Percentiles rank a stretch among this genome's conserved stretches.
These are phyloP conservation scores for Parapristionchus giblindavisi DNA, from an alignment of 2,888 invertebrate species.

Conservation along the genomic window DNA sequence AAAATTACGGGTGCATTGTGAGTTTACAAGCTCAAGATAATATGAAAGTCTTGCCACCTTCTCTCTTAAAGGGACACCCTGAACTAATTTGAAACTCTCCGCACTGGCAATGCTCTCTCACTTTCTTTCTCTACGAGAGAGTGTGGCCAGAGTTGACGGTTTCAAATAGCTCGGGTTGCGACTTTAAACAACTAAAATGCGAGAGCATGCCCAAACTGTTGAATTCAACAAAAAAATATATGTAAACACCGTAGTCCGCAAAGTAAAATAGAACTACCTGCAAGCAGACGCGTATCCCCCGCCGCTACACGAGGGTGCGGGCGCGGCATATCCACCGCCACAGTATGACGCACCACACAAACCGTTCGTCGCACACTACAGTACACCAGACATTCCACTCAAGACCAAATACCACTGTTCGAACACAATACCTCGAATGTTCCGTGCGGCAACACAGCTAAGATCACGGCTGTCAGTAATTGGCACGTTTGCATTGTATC, in stretches of 20 bases:
- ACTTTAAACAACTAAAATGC: no score
- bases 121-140: no score
- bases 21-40: no score
- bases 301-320: constrained; percentile 48
- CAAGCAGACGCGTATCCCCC: constrained; percentile 34
- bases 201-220: no score
- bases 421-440: constrained; percentile 7
- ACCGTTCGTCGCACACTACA: constrained; percentile 61
- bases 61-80: no score
- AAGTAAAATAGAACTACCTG: background rate
- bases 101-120: no score
- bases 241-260: background rate
- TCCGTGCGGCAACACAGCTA: background rate
- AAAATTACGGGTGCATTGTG: no score
- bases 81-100: no score
- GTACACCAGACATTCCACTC: background rate
- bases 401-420: background rate
- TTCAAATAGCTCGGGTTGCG: no score
- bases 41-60: no score
- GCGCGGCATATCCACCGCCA: constrained; percentile 47
- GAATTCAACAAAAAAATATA: no score
- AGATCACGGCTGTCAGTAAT: background rate
- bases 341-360: constrained; percentile 57
- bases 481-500: constrained; percentile 10
- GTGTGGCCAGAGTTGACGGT: no score